A percentile compares a stretch with the other conserved stretches of the same genome.
Conservation (phyloP, 2,888 invertebrate species). For the Drosophila siamana region DNA sequence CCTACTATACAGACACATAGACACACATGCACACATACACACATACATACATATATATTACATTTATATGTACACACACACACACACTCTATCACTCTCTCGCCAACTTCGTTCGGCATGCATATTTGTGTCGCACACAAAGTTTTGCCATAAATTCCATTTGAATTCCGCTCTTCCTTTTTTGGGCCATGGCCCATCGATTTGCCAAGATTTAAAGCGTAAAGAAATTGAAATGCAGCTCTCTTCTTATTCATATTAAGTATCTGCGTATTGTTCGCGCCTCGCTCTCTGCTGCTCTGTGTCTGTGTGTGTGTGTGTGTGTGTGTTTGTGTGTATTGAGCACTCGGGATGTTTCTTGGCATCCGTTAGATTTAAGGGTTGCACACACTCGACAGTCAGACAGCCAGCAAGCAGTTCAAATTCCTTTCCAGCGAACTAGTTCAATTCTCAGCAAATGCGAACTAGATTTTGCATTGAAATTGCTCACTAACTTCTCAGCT, state of each 20-base stretch:
- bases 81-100: slow-evolving; percentile 1
- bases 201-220: slow-evolving; percentile 63
- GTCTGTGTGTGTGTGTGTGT: slow-evolving; percentile 14
- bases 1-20: no score
- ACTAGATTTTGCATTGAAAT: no score
- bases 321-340: slow-evolving; percentile 16
- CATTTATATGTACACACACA: no score
- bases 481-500: no score
- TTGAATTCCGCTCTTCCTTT: slow-evolving; percentile 50
- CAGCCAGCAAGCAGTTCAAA: slow-evolving; percentile 13
- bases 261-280: slow-evolving; percentile 46
- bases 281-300: slow-evolving; percentile 19
- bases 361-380: slow-evolving; percentile 30
- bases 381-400: slow-evolving; percentile 20
- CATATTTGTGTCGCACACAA: slow-evolving; percentile 58
- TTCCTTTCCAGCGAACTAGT: neutral
- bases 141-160: slow-evolving; percentile 59
- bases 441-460: no score
- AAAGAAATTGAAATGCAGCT: slow-evolving; percentile 57
- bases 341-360: slow-evolving; percentile 27
- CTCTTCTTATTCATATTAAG: slow-evolving; percentile 52
- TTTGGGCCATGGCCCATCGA: slow-evolving; percentile 59
- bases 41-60: no score
- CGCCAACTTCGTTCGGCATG: neutral
- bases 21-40: no score